Base-by-base conservation (phyloP, 1,140 invertebrate genomes). In the Bombus vancouverensis region DNA sequence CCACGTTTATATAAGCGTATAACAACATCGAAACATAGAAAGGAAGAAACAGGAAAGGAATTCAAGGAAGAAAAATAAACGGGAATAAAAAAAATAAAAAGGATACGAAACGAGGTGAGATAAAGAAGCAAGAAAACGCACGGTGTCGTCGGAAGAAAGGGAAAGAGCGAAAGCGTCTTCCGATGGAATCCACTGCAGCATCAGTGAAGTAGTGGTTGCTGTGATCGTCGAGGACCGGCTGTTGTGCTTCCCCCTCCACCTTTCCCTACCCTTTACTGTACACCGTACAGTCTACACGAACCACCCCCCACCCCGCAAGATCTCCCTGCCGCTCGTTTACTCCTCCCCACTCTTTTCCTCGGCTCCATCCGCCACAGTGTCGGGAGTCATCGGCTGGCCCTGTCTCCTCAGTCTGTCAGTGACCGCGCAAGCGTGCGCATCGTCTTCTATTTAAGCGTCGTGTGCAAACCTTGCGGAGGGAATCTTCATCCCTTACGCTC, bases 341-440 rank as follows among this genome's bases (percentile, higher is more conserved):
- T 44, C 2, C 65, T n/a, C 79, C 79, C 85, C 81, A 42, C 89
- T 81, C 68, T 0, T 44, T 68, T 57, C 37, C 34, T 79, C 73
- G 32, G 68, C 83, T 70, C 71, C 76, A 83, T 89, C 82, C 87
- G 83, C 83, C 81, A 82, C 86, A 66, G 83, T 87, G 87, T 88
- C 92, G 92, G 91, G 92, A 92, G 89, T 92, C 91, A 92, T 93
- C 93, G 92, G 85, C 80, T 88, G 81, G 74, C 86, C 42, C 87
- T 85, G 87, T 87, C 87, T 86, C 88, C 90, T 94, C 92, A 94
- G 94, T 94, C 92, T 90, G 88, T 90, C 91, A 92, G 88, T 88
- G 93, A 93, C 88, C 91, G 94, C 93, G 93, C 92, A 93, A 93
- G 93, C 93, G 94, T 94, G 90, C 91, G 92, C 87, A 81, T 88